Evolutionary conservation across 2,888 invertebrate species (phyloP).

Genomic region (Emmelina monodactyla): DNA sequence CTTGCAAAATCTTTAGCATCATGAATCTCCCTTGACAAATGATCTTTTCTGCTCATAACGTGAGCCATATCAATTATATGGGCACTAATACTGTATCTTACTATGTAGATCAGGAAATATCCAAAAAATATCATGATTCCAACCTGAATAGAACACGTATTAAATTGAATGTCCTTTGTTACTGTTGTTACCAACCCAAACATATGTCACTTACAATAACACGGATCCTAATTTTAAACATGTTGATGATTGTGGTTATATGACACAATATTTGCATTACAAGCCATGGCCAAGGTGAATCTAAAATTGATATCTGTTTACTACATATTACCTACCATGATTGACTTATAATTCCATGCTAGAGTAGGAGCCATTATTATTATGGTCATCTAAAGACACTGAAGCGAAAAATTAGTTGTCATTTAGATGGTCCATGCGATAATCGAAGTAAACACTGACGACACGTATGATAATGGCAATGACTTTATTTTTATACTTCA

Average conservation of each 20-base stretch:
- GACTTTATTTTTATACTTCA: neutral
- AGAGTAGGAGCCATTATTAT: neutral
- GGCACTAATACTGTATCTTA: conserved; percentile 51
- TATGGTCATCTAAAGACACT: neutral
- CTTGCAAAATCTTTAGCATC: no score
- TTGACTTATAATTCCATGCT: neutral
- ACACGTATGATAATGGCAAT: neutral
- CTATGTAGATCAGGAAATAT: conserved; percentile 51
- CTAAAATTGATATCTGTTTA: neutral
- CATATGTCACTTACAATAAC: conserved; percentile 34
- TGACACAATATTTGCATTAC: conserved; percentile 4
- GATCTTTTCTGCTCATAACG: conserved; percentile 19
- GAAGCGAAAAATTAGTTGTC: neutral
- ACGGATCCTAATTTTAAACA: conserved; percentile 44
- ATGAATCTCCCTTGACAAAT: no score
- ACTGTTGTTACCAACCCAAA: conserved; percentile 5
- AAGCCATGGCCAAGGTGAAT: neutral
- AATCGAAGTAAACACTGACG: neutral
- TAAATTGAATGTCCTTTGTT: conserved; percentile 3
- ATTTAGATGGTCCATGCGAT: neutral
- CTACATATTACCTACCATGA: neutral
- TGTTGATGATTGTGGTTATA: conserved; percentile 12
- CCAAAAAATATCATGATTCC: conserved; percentile 68
- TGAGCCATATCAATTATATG: conserved; percentile 52
- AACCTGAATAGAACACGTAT: conserved; percentile 26